Evolutionary conservation across 92 coral and sea anemone genomes (phyloP).

Genomic region (Micromussa lordhowensis): DNA sequence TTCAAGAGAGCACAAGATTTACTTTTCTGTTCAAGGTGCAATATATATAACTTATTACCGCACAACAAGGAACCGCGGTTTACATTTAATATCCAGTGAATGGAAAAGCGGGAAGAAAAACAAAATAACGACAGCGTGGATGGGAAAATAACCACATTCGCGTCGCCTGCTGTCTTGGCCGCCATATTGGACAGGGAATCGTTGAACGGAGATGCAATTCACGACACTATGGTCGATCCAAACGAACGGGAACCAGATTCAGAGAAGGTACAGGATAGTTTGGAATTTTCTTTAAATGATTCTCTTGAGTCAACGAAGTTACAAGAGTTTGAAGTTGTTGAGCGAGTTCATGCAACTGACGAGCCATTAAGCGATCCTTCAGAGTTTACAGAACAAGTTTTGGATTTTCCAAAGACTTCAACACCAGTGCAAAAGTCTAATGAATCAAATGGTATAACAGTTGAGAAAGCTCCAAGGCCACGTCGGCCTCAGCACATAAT

Average conservation of each 20-base stretch:
- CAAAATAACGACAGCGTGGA: conserved; percentile 6
- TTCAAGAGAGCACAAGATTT: not conserved
- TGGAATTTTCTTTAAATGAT: conserved; percentile 47
- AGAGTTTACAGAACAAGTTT: not conserved
- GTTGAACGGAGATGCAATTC: conserved; percentile 1
- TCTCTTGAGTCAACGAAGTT: conserved; percentile 58
- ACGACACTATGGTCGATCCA: not conserved
- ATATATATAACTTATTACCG: not conserved
- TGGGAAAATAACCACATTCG: conserved; percentile 55
- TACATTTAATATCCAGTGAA: conserved; percentile 1
- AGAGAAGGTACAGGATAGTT: conserved; percentile 21
- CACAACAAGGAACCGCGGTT: not conserved
- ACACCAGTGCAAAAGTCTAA: conserved; percentile 6
- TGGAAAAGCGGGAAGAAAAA: conserved; percentile 22
- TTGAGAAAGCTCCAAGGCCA: conserved; percentile 7
- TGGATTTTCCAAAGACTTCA: conserved; percentile 30
- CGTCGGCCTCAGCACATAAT: conserved; percentile 56
- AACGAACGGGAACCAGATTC: conserved; percentile 5
- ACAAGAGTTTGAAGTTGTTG: not conserved
- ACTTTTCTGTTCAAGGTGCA: not conserved
- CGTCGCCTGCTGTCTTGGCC: conserved; percentile 71
- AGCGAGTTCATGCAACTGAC: not conserved
- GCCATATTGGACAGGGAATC: conserved; percentile 73
- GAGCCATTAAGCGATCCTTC: not conserved
- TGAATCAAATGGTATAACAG: not conserved